Conservation (phyloP, 2,113 vertebrate species). For the Pteronura brasiliensis region DNA sequence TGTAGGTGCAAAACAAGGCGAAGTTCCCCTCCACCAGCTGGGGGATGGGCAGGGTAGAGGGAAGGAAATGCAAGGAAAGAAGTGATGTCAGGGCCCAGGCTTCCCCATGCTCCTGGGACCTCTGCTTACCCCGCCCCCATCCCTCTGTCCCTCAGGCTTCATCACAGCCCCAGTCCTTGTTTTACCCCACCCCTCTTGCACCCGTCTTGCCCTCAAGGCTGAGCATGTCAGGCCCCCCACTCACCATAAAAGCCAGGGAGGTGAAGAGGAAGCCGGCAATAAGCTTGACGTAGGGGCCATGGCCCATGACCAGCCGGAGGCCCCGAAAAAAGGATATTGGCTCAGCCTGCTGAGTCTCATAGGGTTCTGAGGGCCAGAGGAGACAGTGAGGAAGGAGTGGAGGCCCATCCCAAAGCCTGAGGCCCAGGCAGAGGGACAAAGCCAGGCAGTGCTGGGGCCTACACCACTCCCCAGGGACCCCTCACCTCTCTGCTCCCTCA, state of each 20-base stretch:
- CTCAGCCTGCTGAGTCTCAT: constrained; percentile 76
- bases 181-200: background rate
- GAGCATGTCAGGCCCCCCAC: background rate
- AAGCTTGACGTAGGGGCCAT: constrained; percentile 92
- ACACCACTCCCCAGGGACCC: fast-evolving
- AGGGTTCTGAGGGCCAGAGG: constrained; percentile 80
- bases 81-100: background rate
- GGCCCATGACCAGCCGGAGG: constrained; percentile 90
- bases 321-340: constrained; percentile 88
- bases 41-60: background rate
- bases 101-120: background rate
- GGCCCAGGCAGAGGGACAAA: background rate
- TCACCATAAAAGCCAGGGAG: constrained; percentile 95
- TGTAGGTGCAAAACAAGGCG: constrained; percentile 95
- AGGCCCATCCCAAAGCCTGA: background rate
- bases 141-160: background rate
- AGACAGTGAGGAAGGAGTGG: background rate
- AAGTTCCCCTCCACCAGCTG: constrained; percentile 98
- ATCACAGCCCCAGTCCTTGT: background rate
- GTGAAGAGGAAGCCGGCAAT: constrained; percentile 95
- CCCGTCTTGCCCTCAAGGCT: background rate
- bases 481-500: constrained; percentile 91
- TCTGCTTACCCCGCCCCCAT: background rate
- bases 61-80: background rate
- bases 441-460: background rate